phyloP scores from a whole-genome alignment of 2,888 invertebrate species.

The Pachliopta kotzebuea region DNA sequence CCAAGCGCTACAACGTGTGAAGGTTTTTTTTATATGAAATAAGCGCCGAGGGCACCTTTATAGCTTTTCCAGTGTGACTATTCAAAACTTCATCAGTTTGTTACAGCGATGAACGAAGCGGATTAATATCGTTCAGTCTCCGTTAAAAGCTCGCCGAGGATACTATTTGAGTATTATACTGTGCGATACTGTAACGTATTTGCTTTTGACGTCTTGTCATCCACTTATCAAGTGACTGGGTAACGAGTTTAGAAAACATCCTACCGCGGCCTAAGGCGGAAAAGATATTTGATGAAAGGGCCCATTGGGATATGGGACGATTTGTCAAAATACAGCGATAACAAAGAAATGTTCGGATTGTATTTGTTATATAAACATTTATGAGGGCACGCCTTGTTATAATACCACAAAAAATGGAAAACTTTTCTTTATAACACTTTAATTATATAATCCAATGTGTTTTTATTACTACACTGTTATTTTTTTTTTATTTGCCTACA shows the following conservation, averaged over 20 bases:
- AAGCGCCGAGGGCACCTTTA: constrained; percentile 8
- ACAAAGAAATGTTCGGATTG: too few relatives aligned
- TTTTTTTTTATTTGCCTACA: too few relatives aligned
- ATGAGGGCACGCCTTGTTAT: too few relatives aligned
- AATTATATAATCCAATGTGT: too few relatives aligned
- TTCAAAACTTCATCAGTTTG: constrained; percentile 19
- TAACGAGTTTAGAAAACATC: constrained; percentile 17
- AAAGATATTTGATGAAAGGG: too few relatives aligned
- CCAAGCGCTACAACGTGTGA: constrained; percentile 26
- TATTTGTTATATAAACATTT: too few relatives aligned
- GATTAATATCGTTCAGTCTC: constrained; percentile 1
- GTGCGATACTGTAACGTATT: constrained; percentile 1
- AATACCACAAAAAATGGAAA: too few relatives aligned
- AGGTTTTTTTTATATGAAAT: constrained; percentile 21
- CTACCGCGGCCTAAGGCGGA: not conserved
- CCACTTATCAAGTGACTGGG: constrained; percentile 1
- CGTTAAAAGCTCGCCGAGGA: not conserved
- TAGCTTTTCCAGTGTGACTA: constrained; percentile 19
- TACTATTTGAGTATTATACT: constrained; percentile 2
- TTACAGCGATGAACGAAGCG: constrained; percentile 5
- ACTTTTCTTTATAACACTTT: too few relatives aligned
- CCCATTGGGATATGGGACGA: too few relatives aligned
- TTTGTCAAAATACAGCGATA: too few relatives aligned
- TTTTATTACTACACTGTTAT: too few relatives aligned
- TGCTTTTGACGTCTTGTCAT: constrained; percentile 19